Evolutionary conservation across 2,888 invertebrate species (phyloP).

Genomic region (Hyalella azteca): DNA sequence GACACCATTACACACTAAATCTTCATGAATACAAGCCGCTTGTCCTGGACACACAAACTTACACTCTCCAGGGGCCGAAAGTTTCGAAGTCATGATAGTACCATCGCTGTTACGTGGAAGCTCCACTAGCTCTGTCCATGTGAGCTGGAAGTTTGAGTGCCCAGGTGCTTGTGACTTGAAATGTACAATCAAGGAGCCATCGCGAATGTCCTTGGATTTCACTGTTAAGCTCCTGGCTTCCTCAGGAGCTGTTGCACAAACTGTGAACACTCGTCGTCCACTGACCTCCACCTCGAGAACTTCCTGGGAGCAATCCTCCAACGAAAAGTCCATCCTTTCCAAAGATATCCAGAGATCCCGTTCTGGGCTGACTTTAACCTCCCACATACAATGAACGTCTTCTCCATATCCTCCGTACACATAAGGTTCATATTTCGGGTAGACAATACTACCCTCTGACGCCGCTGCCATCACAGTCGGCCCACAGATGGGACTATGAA

Average conservation of each 20-base stretch:
- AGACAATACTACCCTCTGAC: slow-evolving; percentile 58
- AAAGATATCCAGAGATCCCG: slow-evolving; percentile 86
- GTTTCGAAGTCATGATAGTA: slow-evolving; percentile 76
- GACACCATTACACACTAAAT: slow-evolving; percentile 84
- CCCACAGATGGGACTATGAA: slow-evolving; percentile 71
- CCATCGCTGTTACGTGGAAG: slow-evolving; percentile 84
- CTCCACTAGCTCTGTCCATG: slow-evolving; percentile 88
- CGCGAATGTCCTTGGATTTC: slow-evolving; percentile 54
- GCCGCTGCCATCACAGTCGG: slow-evolving; percentile 59
- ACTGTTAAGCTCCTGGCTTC: slow-evolving; percentile 58
- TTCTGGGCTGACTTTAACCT: slow-evolving; percentile 72
- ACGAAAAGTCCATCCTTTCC: slow-evolving; percentile 83
- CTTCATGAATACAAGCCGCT: slow-evolving; percentile 81
- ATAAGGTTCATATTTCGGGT: slow-evolving; percentile 72
- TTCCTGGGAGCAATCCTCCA: slow-evolving; percentile 84
- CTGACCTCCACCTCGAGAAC: slow-evolving; percentile 79
- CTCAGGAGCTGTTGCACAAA: slow-evolving; percentile 49
- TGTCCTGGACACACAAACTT: slow-evolving; percentile 85
- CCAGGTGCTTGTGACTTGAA: slow-evolving; percentile 68
- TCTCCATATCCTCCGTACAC: slow-evolving; percentile 65
- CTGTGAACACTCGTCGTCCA: slow-evolving; percentile 63
- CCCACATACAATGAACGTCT: slow-evolving; percentile 76
- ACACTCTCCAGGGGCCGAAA: slow-evolving; percentile 72
- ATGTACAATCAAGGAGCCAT: slow-evolving; percentile 69
- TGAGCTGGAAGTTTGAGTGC: slow-evolving; percentile 73